Percentiles rank a stretch among this genome's conserved stretches.
Conservation (phyloP, 1,140 invertebrate species). For the Chymomyza costata region DNA sequence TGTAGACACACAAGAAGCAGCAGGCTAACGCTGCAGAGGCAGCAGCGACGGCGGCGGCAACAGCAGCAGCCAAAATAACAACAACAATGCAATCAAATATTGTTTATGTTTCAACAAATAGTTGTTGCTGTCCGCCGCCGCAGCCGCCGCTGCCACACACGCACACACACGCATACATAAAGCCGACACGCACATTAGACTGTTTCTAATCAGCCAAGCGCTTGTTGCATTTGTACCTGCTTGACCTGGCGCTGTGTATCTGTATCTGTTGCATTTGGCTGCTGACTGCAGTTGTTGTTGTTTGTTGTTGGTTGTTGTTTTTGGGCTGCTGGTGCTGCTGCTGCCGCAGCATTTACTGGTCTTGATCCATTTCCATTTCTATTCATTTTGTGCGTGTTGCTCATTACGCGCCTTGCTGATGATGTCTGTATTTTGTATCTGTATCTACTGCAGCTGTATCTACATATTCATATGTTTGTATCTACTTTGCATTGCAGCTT, state of each 20-base stretch:
- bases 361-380: conserved; percentile 71
- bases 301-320: no score
- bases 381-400: conserved; percentile 65
- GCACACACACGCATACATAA: conserved; percentile 6
- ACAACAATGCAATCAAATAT: conserved; percentile 51
- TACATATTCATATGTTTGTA: conserved; percentile 1
- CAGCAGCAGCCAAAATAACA: conserved; percentile 13
- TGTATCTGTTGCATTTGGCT: conserved; percentile 40
- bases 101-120: conserved; percentile 68
- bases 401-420: conserved; percentile 47
- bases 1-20: conserved; percentile 65
- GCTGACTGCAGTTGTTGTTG: no score
- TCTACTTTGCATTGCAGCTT: no score
- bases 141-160: no score
- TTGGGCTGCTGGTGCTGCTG: no score
- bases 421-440: neutral
- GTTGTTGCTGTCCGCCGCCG: conserved; percentile 10
- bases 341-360: conserved; percentile 35
- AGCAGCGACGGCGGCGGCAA: conserved; percentile 16
- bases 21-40: conserved; percentile 22
- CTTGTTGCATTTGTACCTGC: conserved; percentile 72
- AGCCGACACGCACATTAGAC: conserved; percentile 47
- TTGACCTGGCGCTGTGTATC: conserved; percentile 48
- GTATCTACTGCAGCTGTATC: conserved; percentile 2
- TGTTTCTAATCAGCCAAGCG: conserved; percentile 66